These are phyloP conservation scores for Drosophila mayri DNA, from an alignment of 1,140 invertebrate species.

Conservation along the genomic window DNA sequence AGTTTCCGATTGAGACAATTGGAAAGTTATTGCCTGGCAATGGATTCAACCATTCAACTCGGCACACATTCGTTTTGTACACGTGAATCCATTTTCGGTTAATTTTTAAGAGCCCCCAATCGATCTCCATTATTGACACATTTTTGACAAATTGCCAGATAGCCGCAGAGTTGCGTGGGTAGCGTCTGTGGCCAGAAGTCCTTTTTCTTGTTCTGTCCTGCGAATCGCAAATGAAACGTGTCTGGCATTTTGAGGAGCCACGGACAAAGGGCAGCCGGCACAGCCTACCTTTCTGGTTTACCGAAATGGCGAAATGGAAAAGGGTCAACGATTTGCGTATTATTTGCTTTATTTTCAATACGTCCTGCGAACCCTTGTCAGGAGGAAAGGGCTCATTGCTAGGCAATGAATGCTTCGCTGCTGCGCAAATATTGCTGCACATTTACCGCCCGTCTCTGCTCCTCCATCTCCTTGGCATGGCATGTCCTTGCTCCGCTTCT, in stretches of 20 bases:
- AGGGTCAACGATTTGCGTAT: conserved; percentile 70
- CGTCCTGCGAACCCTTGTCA: conserved; percentile 65
- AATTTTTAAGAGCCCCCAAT: conserved; percentile 67
- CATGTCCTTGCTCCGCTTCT: conserved; percentile 78
- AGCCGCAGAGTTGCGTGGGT: conserved; percentile 43
- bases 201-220: conserved; percentile 45
- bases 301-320: conserved; percentile 47
- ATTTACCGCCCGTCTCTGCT: neutral
- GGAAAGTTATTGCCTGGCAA: conserved; percentile 19
- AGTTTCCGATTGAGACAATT: conserved; percentile 34
- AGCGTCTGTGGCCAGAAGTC: conserved; percentile 44
- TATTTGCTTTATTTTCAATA: conserved; percentile 80
- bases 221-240: conserved; percentile 61
- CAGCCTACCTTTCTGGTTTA: conserved; percentile 58
- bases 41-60: conserved; percentile 26
- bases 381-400: conserved; percentile 56
- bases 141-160: conserved; percentile 80
- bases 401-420: conserved; percentile 51
- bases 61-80: conserved; percentile 11
- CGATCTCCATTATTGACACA: conserved; percentile 81
- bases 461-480: conserved; percentile 16
- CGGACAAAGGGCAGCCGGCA: conserved; percentile 30
- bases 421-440: conserved; percentile 47
- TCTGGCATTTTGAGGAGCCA: conserved; percentile 55
- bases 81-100: conserved; percentile 63